Percentiles rank a stretch among this genome's conserved stretches.
These are phyloP conservation scores for Pseudachorutes palmiensis DNA, from an alignment of 1,140 invertebrate genomes.

Conservation along the genomic window DNA sequence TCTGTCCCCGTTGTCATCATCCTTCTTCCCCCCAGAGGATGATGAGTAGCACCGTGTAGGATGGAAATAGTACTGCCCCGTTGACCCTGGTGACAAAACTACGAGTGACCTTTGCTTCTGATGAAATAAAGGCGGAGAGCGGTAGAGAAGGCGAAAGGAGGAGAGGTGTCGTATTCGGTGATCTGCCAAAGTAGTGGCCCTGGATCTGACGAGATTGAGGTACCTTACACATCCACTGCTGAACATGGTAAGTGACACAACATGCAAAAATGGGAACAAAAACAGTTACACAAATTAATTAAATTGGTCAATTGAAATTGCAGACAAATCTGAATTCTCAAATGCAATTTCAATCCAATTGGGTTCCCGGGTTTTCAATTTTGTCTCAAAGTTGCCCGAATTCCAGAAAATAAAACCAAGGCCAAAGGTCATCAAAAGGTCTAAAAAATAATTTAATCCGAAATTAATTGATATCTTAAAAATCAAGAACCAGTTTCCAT, in stretches of 20 bases:
- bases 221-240: not conserved
- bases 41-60: not conserved
- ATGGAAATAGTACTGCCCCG: not conserved
- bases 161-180: not conserved
- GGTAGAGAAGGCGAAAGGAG: not conserved
- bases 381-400: too few relatives aligned
- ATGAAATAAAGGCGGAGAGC: not conserved
- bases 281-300: not conserved
- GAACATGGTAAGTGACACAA: not conserved
- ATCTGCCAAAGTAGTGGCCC: not conserved
- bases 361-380: too few relatives aligned
- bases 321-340: too few relatives aligned
- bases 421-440: too few relatives aligned
- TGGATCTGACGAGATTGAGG: not conserved
- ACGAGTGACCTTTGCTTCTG: not conserved
- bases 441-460: too few relatives aligned
- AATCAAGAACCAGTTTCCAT: too few relatives aligned
- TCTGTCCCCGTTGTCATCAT: slow-evolving; percentile 17
- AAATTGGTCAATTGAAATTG: too few relatives aligned
- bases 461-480: too few relatives aligned
- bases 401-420: too few relatives aligned
- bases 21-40: slow-evolving; percentile 3
- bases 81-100: too few relatives aligned
- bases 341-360: too few relatives aligned
- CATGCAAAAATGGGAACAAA: too few relatives aligned